Evolutionary conservation across 2,113 vertebrate species (phyloP).

Genomic region (Tenrec ecaudatus): DNA sequence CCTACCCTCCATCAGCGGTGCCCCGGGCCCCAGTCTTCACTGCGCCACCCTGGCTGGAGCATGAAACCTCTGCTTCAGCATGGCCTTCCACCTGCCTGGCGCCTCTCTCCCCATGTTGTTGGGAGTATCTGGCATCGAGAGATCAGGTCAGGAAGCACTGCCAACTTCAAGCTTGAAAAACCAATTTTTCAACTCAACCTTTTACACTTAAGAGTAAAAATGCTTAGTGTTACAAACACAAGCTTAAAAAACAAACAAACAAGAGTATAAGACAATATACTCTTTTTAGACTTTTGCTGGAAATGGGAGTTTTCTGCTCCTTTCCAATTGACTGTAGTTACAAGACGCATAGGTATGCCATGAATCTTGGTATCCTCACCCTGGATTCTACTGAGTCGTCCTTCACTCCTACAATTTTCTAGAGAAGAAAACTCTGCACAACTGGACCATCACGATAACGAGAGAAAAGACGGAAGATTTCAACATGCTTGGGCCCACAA

Average conservation of each 20-base stretch:
- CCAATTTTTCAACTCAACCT: neutral
- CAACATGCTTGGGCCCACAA: too few species aligned
- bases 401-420: neutral
- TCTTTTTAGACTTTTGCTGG: neutral
- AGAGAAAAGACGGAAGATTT: too few species aligned
- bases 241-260: too few species aligned
- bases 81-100: neutral
- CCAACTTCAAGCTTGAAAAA: neutral
- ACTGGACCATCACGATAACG: too few species aligned
- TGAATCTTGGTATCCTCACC: slow-evolving; percentile 4
- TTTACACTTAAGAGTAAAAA: neutral
- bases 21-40: too few species aligned
- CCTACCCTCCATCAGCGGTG: too few species aligned
- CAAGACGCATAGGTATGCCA: neutral
- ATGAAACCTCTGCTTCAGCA: neutral
- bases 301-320: neutral
- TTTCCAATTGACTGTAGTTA: neutral
- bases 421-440: neutral
- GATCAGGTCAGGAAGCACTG: neutral
- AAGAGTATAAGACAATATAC: neutral
- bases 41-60: neutral
- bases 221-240: neutral
- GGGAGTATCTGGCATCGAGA: neutral
- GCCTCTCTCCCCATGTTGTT: neutral
- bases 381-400: neutral